A percentile compares a stretch with the other conserved stretches of the same genome.
Evolutionary conservation across 1,140 invertebrate genomes (phyloP).

Genomic region (Sminthurinus signatus): DNA sequence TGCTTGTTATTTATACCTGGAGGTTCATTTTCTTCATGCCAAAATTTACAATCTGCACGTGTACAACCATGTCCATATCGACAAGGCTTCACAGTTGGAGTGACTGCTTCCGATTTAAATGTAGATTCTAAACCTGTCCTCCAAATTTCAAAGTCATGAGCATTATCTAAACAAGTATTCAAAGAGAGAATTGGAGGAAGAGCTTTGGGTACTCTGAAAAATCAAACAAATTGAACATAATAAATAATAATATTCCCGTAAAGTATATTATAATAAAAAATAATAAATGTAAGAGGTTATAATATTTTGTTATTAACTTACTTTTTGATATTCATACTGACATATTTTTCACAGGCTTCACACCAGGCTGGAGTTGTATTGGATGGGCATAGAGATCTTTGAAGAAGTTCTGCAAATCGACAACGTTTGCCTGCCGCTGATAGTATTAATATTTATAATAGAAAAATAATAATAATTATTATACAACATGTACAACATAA

Average conservation of each 20-base stretch:
- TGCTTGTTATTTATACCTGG: too few relatives aligned
- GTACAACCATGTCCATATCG: conserved; percentile 82
- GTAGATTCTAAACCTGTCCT: conserved; percentile 63
- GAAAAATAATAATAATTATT: not conserved
- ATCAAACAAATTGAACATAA: too few relatives aligned
- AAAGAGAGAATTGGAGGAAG: conserved; percentile 75
- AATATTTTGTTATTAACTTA: too few relatives aligned
- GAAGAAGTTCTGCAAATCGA: conserved; percentile 55
- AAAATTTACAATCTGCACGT: conserved; percentile 76
- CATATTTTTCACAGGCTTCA: conserved; percentile 76
- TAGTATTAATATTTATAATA: conserved; percentile 20
- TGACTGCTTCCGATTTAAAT: conserved; percentile 42
- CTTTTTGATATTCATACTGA: conserved; percentile 68
- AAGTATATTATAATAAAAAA: too few relatives aligned
- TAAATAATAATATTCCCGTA: too few relatives aligned
- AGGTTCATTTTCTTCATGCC: conserved; percentile 58
- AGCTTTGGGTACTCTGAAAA: conserved; percentile 52
- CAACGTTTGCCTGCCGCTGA: conserved; percentile 39
- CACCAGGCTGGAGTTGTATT: conserved; percentile 86
- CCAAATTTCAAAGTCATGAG: conserved; percentile 64
- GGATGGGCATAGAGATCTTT: conserved; percentile 60
- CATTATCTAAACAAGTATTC: conserved; percentile 74
- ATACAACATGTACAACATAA: too few relatives aligned
- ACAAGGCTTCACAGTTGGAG: conserved; percentile 61
- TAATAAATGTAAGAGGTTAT: too few relatives aligned